These are phyloP conservation scores for Antedon mediterranea DNA, from an alignment of 53 echinoderm and acorn worm species.

Conservation along the genomic window DNA sequence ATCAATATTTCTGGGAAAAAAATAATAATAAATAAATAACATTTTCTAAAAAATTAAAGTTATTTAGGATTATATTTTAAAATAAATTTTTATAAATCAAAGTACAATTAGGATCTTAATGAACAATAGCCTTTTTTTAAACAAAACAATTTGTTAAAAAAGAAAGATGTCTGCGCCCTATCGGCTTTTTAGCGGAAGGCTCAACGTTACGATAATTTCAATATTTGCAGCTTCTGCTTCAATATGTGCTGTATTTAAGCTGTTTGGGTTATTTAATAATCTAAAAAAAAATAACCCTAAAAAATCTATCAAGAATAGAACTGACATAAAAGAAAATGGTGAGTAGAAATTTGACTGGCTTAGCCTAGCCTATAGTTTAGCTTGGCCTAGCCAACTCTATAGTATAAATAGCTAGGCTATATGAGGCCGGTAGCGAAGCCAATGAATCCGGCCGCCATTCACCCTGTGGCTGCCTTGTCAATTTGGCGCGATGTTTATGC, in stretches of 20 bases:
- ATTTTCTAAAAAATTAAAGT: too few relatives aligned
- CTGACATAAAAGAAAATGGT: not conserved
- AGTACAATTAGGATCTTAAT: too few relatives aligned
- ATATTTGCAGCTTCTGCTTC: slow-evolving; percentile 7
- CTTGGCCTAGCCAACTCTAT: not conserved
- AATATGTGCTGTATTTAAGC: not conserved
- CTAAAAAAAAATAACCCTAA: slow-evolving; percentile 1
- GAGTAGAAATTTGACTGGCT: not conserved
- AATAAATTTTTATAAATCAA: too few relatives aligned
- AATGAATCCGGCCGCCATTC: too few relatives aligned
- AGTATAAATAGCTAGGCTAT: too few relatives aligned
- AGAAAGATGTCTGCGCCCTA: slow-evolving; percentile 35
- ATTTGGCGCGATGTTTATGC: too few relatives aligned
- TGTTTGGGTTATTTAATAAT: not conserved
- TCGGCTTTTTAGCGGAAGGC: slow-evolving; percentile 13
- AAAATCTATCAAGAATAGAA: not conserved
- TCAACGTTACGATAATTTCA: slow-evolving; percentile 18
- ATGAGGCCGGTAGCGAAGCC: too few relatives aligned
- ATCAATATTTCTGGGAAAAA: too few relatives aligned
- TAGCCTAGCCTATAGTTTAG: not conserved
- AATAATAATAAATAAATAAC: too few relatives aligned
- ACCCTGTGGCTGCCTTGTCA: too few relatives aligned
- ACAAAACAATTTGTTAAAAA: not conserved
- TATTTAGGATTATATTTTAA: too few relatives aligned
- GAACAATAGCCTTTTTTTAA: not conserved